Evolutionary conservation across 1,140 invertebrate species (phyloP).

Genomic region (Danaus plexippus): DNA sequence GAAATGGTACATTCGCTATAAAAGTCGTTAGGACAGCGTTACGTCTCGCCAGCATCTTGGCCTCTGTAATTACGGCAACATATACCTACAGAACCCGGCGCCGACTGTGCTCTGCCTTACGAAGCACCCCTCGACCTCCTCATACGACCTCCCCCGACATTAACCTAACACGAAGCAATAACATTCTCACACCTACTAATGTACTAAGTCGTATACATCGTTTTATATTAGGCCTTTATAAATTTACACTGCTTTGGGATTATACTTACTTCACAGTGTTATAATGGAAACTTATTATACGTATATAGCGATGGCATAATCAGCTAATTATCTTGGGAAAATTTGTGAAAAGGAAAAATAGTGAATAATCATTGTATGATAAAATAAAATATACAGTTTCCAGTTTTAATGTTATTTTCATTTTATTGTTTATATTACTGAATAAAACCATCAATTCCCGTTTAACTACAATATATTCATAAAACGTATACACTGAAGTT

Average conservation of each 20-base stretch:
- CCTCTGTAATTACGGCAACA: constrained; percentile 61
- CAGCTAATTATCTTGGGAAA: too few relatives aligned
- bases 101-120: constrained; percentile 35
- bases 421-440: too few relatives aligned
- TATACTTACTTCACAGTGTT: too few relatives aligned
- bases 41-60: constrained; percentile 67
- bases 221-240: constrained; percentile 22
- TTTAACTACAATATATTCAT: constrained; percentile 3
- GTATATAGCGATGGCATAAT: too few relatives aligned
- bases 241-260: constrained; percentile 8
- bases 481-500: too few relatives aligned
- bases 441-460: neutral
- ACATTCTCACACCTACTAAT: constrained; percentile 54
- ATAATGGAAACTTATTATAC: too few relatives aligned
- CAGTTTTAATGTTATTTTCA: too few relatives aligned
- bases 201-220: constrained; percentile 32
- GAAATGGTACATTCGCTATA: constrained; percentile 70
- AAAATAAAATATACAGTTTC: too few relatives aligned
- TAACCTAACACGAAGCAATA: constrained; percentile 57
- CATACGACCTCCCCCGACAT: constrained; percentile 32
- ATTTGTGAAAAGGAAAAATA: too few relatives aligned
- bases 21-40: constrained; percentile 68
- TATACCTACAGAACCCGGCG: constrained; percentile 47
- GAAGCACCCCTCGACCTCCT: constrained; percentile 25
- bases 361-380: too few relatives aligned